Base-by-base conservation (phyloP, 2,888 invertebrate genomes). In the Drosophila pegasa region DNA sequence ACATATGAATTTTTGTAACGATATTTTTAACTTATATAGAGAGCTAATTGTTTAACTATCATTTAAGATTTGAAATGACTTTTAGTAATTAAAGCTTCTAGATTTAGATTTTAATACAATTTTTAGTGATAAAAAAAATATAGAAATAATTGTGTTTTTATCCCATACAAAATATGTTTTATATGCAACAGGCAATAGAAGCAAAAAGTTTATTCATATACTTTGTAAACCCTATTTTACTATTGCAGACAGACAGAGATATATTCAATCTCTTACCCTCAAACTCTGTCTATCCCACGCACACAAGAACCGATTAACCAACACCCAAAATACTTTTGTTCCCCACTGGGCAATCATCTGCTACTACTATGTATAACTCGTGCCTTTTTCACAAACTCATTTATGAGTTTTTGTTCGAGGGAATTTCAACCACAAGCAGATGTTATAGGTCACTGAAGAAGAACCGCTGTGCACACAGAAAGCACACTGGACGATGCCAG, bases 401-500 rank as follows among this genome's bases (percentile, higher is more conserved):
- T 48, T 33, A n/a, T 14, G 14, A 9, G 14, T n/a, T 8, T 16
- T n/a, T 35, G 20, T 22, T 27, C 2, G 14, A 10, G 33, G 43
- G 31, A 29, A 47, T 47, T 62, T 38, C 9, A 56, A n/a, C 38
- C 29, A 27, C 12, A 18, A 33, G 25, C 43, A 27, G 33, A 51
- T 58, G 38, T 29, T 59, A 41, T 40, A 52, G 38, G 52, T 59
- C 38, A 52, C 14, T 3, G 54, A 16, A 31, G 58, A 58, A 63
- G 58, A 58, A 57, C 45, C 20, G 27, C 54, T 47, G 37, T 35
- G 31, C 37, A 18, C 5, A 18, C 18, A 12, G 18, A 33, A 35
- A 20, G 45, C 25, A 25, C 40, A 33, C 41, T 45, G 27, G 35
- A 33, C 33, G 55, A 6, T 50, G 47, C 47, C 27, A 35, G 40